A percentile compares a stretch with the other conserved stretches of the same genome.
phyloP scores from a whole-genome alignment of 2,797 vertebrate genomes.

The Malurus leucopterus region DNA sequence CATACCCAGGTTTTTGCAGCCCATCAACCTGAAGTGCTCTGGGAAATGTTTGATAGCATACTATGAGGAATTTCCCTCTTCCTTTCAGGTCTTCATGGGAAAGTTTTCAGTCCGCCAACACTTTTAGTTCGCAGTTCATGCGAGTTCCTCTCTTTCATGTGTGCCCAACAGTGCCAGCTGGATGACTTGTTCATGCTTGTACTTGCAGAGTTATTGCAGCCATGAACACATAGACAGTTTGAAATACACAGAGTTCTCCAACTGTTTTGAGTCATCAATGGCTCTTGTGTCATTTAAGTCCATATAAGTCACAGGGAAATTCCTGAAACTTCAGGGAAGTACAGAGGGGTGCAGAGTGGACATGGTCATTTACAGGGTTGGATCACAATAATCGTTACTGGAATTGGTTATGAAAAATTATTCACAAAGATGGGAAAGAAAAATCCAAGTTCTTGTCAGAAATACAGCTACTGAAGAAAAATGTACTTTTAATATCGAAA shows the following conservation, averaged over 20 bases:
- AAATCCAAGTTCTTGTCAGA: background rate
- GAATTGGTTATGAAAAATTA: background rate
- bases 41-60: background rate
- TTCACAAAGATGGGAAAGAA: background rate
- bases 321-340: background rate
- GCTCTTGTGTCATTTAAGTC: rapidly evolving
- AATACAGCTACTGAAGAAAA: background rate
- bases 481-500: background rate
- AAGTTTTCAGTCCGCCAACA: background rate
- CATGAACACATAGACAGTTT: background rate
- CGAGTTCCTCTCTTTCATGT: background rate
- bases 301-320: background rate
- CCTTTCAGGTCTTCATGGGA: background rate
- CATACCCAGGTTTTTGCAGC: background rate
- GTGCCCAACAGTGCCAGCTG: background rate
- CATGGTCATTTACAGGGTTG: rapidly evolving
- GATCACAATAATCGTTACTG: background rate
- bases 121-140: background rate
- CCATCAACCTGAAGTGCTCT: background rate
- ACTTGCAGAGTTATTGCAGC: background rate
- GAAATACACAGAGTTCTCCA: background rate
- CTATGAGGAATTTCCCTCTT: background rate
- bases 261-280: background rate
- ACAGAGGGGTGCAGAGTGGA: rapidly evolving
- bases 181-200: background rate